Percentiles rank a stretch among this genome's conserved stretches.
phyloP scores from a whole-genome alignment of 1,140 invertebrate species.

The Hermetia illucens region DNA sequence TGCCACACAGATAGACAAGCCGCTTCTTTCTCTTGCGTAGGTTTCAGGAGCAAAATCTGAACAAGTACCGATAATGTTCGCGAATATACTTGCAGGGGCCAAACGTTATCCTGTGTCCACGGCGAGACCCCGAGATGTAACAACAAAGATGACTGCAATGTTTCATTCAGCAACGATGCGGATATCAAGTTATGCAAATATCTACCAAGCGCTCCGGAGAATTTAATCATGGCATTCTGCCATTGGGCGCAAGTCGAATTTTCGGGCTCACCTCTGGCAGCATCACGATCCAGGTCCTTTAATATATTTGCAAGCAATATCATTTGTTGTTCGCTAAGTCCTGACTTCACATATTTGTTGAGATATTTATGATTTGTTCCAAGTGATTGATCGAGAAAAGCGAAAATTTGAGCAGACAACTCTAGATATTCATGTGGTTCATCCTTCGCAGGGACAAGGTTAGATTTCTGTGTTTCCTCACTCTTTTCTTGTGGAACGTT shows the following conservation, averaged over 20 bases:
- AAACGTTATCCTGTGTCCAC: slow-evolving; percentile 47
- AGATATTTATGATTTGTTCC: slow-evolving; percentile 33
- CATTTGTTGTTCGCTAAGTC: slow-evolving; percentile 60
- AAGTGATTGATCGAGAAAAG: slow-evolving; percentile 26
- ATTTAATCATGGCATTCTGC: slow-evolving; percentile 27
- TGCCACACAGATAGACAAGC: slow-evolving; percentile 84
- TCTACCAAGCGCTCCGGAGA: slow-evolving; percentile 26
- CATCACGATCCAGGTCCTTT: slow-evolving; percentile 66
- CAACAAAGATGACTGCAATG: slow-evolving; percentile 56
- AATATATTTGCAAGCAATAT: slow-evolving; percentile 67
- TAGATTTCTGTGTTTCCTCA: slow-evolving; percentile 27
- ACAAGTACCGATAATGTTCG: slow-evolving; percentile 63
- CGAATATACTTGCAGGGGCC: slow-evolving; percentile 75
- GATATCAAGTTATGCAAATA: slow-evolving; percentile 54
- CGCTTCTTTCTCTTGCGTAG: slow-evolving; percentile 72
- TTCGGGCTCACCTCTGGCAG: slow-evolving; percentile 20
- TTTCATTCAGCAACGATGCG: slow-evolving; percentile 47
- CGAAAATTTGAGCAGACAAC: slow-evolving; percentile 25
- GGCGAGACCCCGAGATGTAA: slow-evolving; percentile 64
- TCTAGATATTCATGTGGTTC: slow-evolving; percentile 58
- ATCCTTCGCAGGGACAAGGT: slow-evolving; percentile 71
- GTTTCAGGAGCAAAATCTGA: slow-evolving; percentile 60
- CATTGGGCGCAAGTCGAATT: slow-evolving; percentile 14
- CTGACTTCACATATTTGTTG: slow-evolving; percentile 40
- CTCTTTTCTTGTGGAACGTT: slow-evolving; percentile 31